Evolutionary conservation across 2,888 invertebrate genomes (phyloP), one percentile per base, ranked within the genome.

Genomic region (Lithodes maja): DNA sequence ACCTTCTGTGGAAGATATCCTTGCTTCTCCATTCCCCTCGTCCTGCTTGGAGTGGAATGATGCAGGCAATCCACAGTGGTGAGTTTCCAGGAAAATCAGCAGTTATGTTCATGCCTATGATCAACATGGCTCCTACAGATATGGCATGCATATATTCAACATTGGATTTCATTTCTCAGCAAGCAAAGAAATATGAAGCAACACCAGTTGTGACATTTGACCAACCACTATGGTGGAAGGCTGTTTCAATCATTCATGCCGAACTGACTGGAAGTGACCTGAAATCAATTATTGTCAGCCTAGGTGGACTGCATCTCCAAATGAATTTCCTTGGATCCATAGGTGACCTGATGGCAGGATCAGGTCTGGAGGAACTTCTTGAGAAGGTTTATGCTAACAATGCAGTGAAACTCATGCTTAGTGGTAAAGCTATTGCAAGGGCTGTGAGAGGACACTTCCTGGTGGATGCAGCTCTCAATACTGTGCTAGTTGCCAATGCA

Each of bases 151-250:
- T 83, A 71, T 50, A 83, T 83, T 2, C 74, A 12, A 71, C 74
- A 9, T 69, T 71, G 83, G 53, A 52, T 7, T 83, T 83, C 17
- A 33, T 74, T 2, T 82, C 15, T 1, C 54, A 74, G 50, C 74
- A 83, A 55, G 74, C 83, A 49, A 69, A 83, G 74, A 68, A 81
- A 68, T 68, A 33, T 49, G 53, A 9, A 52, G 81, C 61, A 53
- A 74, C 53, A 53, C 52, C 74, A n/a, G n/a, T n/a, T n/a, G n/a
- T n/a, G n/a, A n/a, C n/a, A n/a, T n/a, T n/a, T n/a, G n/a, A n/a
- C n/a, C n/a, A n/a, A n/a, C n/a, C n/a, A 74, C 15, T 84, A 7
- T 84, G 83, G 83, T 71, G 75, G 75, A 75, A 84, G 71, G 83
- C 52, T 15, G 9, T 50, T 33, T 54, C 52, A 1, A 17, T 84